Evolutionary conservation across 2,888 invertebrate genomes (phyloP).

Genomic region (Ligdia adustata): DNA sequence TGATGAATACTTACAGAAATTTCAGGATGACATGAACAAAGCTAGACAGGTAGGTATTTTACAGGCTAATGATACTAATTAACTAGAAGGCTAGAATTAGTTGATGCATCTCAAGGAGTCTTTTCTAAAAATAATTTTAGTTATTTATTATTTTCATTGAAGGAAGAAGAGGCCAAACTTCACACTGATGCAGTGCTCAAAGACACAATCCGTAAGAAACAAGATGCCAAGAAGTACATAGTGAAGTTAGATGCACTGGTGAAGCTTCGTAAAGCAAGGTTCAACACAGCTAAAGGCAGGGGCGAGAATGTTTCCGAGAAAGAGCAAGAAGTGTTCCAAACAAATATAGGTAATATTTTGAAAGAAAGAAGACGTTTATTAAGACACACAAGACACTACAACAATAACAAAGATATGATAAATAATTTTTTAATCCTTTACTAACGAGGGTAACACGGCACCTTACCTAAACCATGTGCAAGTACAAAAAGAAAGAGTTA

Average conservation of each 20-base stretch:
- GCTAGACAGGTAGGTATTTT: constrained; percentile 77
- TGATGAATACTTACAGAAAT: constrained; percentile 87
- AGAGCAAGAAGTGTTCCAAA: constrained; percentile 82
- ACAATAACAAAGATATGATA: no score
- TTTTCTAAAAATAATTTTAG: no score
- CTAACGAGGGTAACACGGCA: no score
- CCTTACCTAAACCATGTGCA: no score
- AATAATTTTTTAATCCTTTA: no score
- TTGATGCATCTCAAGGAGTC: no score
- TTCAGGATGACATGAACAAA: constrained; percentile 85
- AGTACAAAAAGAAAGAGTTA: no score
- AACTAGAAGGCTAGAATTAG: no score
- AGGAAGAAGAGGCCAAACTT: constrained; percentile 87
- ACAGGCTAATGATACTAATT: no score
- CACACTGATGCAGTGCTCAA: constrained; percentile 88
- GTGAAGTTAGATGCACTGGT: constrained; percentile 85
- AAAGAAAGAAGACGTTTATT: no score
- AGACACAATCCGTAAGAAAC: constrained; percentile 88
- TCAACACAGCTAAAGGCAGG: constrained; percentile 85
- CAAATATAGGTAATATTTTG: constrained; percentile 85
- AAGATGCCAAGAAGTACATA: constrained; percentile 87
- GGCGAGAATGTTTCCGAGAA: constrained; percentile 83
- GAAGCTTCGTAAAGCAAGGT: constrained; percentile 86
- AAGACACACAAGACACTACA: no score
- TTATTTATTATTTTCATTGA: background rate